Evolutionary conservation across 2,888 invertebrate species (phyloP).

Genomic region (Caenorhabditis panamensis): DNA sequence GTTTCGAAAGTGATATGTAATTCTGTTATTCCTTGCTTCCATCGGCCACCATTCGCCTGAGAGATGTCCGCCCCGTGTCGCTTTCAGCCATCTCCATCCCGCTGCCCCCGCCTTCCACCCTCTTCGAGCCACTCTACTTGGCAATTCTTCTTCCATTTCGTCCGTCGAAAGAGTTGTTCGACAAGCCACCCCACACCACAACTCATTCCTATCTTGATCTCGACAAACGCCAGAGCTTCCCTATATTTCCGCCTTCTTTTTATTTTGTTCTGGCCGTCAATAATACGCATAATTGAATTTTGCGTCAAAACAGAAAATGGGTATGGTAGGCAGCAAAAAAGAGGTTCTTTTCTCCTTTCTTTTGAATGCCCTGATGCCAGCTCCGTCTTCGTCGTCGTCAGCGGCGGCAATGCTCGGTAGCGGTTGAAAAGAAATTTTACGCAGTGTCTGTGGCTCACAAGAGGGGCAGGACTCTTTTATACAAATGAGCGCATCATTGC

Average conservation of each 20-base stretch:
- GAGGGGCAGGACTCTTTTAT: constrained; percentile 28
- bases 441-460: constrained; percentile 13
- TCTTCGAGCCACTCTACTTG: constrained; percentile 16
- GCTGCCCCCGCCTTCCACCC: constrained; percentile 4
- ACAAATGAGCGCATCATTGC: constrained; percentile 60
- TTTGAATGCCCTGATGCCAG: constrained; percentile 35
- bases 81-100: constrained; percentile 30
- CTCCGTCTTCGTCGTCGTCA: constrained; percentile 1
- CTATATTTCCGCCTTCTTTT: constrained; percentile 29
- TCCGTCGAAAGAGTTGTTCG: constrained; percentile 8
- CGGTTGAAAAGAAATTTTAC: constrained; percentile 21
- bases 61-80: constrained; percentile 36
- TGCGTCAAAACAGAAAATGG: constrained; percentile 55
- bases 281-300: constrained; percentile 61
- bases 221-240: constrained; percentile 10
- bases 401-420: constrained; percentile 8
- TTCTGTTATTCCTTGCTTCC: constrained; percentile 50
- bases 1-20: constrained; percentile 60
- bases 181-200: not conserved
- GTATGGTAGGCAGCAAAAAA: constrained; percentile 44
- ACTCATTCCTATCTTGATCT: constrained; percentile 20
- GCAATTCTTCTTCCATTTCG: constrained; percentile 11
- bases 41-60: constrained; percentile 24
- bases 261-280: constrained; percentile 40
- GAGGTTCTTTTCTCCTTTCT: constrained; percentile 24